These are phyloP conservation scores for Nebria ingens DNA, from an alignment of 1,140 invertebrate genomes.

Conservation along the genomic window DNA sequence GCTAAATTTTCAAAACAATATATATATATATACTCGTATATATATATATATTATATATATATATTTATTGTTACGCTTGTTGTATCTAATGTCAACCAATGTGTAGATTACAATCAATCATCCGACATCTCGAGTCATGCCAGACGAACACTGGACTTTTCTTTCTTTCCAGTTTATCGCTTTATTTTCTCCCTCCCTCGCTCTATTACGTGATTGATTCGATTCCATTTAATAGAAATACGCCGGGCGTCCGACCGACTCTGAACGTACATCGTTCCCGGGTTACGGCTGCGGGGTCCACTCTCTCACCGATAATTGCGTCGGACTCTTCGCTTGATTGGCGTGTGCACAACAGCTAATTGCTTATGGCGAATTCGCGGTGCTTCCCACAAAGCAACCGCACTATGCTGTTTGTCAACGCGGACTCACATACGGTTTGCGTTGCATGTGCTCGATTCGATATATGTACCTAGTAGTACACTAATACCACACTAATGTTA, in stretches of 20 bases:
- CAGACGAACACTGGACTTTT: no score
- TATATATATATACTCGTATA: no score
- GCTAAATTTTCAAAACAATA: no score
- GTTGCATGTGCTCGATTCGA: no score
- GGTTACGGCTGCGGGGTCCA: neutral
- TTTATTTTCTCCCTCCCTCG: no score
- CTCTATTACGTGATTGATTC: neutral
- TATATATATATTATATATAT: no score
- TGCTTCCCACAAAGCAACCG: neutral
- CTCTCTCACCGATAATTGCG: constrained; percentile 2
- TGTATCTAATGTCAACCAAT: neutral
- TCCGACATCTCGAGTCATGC: neutral
- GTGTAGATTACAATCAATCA: constrained; percentile 1
- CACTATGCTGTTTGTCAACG: neutral
- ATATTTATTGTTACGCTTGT: no score
- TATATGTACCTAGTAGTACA: no score
- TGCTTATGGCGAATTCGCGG: neutral
- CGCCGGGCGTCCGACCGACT: neutral
- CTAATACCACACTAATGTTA: no score
- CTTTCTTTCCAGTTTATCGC: no score
- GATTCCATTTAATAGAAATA: constrained; percentile 1
- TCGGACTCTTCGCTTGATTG: neutral
- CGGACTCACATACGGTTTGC: no score
- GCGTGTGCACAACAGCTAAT: neutral
- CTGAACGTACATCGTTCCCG: neutral